Conservation (phyloP, 2,888 invertebrate genomes). For the Strigamia maritima region DNA sequence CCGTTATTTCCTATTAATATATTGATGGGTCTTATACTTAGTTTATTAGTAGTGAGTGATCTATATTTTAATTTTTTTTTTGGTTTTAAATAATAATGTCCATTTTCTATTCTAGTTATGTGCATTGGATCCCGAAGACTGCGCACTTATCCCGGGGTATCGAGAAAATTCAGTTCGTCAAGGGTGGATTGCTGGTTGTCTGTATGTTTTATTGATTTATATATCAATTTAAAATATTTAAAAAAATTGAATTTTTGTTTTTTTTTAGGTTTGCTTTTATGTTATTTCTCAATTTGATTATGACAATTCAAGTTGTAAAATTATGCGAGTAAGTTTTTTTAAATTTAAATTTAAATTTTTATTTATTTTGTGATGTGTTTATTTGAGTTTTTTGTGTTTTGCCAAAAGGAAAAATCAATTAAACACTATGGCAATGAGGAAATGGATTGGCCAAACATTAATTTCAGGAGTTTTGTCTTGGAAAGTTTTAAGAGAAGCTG, state of each 20-base stretch:
- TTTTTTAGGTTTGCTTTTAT: not conserved
- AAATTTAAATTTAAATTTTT: too few species aligned
- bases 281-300: not conserved
- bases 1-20: not conserved
- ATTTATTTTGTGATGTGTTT: not conserved
- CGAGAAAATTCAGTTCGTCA: not conserved
- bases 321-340: not conserved
- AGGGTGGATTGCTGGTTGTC: not conserved
- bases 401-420: not conserved
- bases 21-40: not conserved
- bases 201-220: not conserved
- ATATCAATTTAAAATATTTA: not conserved
- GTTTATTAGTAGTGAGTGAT: not conserved
- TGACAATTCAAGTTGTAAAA: not conserved
- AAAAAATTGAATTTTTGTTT: not conserved
- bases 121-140: slow-evolving; percentile 18
- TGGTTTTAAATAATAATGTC: not conserved
- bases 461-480: not conserved
- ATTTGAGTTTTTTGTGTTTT: not conserved
- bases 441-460: not conserved
- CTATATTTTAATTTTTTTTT: not conserved
- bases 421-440: not conserved
- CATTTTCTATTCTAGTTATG: not conserved
- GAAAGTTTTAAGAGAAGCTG: not conserved
- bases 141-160: not conserved